These are phyloP conservation scores for Melanocharis versteri DNA, from an alignment of 2,113 vertebrate species.

Conservation along the genomic window DNA sequence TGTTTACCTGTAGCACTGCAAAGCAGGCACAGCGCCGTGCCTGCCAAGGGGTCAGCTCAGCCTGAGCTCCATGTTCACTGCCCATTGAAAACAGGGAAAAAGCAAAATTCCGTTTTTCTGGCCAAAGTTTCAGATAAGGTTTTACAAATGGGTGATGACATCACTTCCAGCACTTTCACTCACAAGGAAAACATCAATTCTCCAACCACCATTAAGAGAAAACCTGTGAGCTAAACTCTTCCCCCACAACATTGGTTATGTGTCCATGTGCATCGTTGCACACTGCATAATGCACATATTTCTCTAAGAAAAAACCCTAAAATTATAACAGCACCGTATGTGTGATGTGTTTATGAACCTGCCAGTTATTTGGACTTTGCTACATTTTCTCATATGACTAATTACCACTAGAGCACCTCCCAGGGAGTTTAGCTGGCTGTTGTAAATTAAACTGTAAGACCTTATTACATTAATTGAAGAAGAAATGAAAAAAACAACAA, in stretches of 20 bases:
- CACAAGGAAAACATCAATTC: neutral
- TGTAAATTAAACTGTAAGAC: conserved; percentile 62
- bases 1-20: neutral
- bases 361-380: conserved; percentile 40
- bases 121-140: neutral
- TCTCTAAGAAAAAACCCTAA: neutral
- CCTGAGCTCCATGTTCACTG: neutral
- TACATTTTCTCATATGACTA: conserved; percentile 22
- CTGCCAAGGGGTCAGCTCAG: neutral
- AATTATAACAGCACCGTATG: neutral
- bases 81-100: neutral
- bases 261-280: neutral
- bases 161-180: neutral
- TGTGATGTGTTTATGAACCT: conserved; percentile 8
- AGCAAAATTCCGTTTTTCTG: neutral
- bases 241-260: neutral
- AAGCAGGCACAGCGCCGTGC: neutral
- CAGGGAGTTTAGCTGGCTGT: conserved; percentile 26
- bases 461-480: conserved; percentile 48
- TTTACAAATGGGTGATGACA: neutral
- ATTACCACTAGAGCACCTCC: conserved; percentile 53
- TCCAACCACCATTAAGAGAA: neutral
- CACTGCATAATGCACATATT: neutral
- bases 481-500: neutral
- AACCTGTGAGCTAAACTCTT: neutral